Evolutionary conservation across 2,113 vertebrate species (phyloP).

Genomic region (Cryptomyrus ogoouensis): DNA sequence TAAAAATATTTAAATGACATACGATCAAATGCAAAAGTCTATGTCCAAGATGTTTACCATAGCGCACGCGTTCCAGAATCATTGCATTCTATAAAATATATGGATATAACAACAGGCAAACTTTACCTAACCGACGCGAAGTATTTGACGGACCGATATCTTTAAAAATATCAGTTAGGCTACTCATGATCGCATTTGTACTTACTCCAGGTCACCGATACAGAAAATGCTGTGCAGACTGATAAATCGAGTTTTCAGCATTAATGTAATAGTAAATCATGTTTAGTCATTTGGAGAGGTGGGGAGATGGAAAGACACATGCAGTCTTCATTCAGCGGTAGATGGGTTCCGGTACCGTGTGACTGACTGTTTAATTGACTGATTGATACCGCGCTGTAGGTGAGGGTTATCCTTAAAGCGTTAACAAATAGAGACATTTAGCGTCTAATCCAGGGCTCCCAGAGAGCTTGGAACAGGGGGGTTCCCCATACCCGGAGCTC

Average conservation of each 20-base stretch:
- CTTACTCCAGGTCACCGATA: background rate
- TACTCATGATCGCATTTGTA: background rate
- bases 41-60: background rate
- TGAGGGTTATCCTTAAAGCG: conserved; percentile 51
- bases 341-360: conserved; percentile 47
- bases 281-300: conserved; percentile 30
- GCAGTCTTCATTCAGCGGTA: conserved; percentile 36
- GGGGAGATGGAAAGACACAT: conserved; percentile 32
- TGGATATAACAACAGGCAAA: background rate
- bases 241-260: conserved; percentile 27
- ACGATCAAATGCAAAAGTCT: background rate
- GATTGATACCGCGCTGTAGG: conserved; percentile 63
- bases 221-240: conserved; percentile 29
- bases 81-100: background rate
- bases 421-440: conserved; percentile 68
- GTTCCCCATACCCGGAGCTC: background rate
- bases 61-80: background rate
- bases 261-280: conserved; percentile 37
- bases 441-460: conserved; percentile 58
- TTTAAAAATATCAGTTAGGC: background rate
- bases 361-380: conserved; percentile 69
- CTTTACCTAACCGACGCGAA: background rate
- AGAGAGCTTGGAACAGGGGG: conserved; percentile 41
- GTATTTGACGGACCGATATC: background rate
- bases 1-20: background rate